Conservation (phyloP, 2,888 invertebrate species). For the Brachyptera putata region DNA sequence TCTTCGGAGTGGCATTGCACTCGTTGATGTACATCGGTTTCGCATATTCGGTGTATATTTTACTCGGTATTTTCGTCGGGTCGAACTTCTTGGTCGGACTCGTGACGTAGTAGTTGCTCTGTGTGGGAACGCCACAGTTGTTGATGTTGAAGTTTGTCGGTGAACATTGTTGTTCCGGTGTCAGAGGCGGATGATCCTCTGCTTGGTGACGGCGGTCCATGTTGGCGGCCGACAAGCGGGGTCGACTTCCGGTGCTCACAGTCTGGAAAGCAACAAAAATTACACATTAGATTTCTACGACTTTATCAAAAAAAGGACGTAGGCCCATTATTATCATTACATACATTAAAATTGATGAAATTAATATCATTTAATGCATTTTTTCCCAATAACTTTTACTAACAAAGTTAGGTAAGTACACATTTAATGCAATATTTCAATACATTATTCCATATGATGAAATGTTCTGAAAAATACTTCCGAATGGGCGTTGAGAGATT, state of each 20-base stretch:
- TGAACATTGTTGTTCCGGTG: neutral
- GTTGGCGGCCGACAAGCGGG: constrained; percentile 5
- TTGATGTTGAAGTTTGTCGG: constrained; percentile 17
- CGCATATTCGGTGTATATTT: neutral
- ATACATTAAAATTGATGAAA: no score
- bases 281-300: neutral
- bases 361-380: no score
- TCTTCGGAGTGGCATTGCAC: neutral
- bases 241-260: constrained; percentile 46
- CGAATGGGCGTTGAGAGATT: no score
- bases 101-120: constrained; percentile 11
- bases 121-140: constrained; percentile 25
- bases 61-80: neutral
- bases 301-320: neutral
- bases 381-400: no score
- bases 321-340: no score
- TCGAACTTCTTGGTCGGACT: constrained; percentile 10
- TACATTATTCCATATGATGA: no score
- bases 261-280: constrained; percentile 43
- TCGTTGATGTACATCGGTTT: neutral
- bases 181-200: neutral
- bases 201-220: constrained; percentile 13
- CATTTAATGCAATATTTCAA: no score
- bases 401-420: no score
- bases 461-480: no score